Conservation (phyloP, 2,888 invertebrate species). For the Suillia variegata region DNA sequence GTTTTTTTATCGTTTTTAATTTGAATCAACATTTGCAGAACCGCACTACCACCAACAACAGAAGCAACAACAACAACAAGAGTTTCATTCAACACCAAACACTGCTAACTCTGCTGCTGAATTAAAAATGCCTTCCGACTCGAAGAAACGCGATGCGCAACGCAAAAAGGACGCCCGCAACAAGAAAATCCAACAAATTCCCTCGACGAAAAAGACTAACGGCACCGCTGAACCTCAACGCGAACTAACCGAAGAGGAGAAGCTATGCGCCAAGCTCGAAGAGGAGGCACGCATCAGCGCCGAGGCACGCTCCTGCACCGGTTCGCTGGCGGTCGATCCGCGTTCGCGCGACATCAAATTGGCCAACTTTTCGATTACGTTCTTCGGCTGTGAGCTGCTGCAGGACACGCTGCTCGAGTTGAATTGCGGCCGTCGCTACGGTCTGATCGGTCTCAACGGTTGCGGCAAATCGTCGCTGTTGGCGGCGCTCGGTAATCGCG, state of each 20-base stretch:
- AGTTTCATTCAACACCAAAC: neutral
- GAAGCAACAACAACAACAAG: neutral
- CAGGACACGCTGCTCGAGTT: slow-evolving; percentile 95
- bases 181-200: slow-evolving; percentile 63
- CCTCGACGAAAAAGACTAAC: slow-evolving; percentile 63
- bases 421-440: slow-evolving; percentile 96
- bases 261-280: slow-evolving; percentile 84
- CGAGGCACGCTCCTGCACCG: slow-evolving; percentile 92
- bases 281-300: slow-evolving; percentile 91
- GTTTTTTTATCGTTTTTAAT: neutral
- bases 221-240: slow-evolving; percentile 62
- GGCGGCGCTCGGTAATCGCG: slow-evolving; percentile 87
- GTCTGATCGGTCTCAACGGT: slow-evolving; percentile 96
- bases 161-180: slow-evolving; percentile 93
- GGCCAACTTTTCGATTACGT: slow-evolving; percentile 94
- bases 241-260: slow-evolving; percentile 67
- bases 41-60: too few species aligned
- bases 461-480: slow-evolving; percentile 97
- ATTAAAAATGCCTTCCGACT: slow-evolving; percentile 97
- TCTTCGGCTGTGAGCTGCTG: slow-evolving; percentile 95
- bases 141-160: slow-evolving; percentile 96
- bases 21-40: too few species aligned
- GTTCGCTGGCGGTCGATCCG: slow-evolving; percentile 92
- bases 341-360: slow-evolving; percentile 96
- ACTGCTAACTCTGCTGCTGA: too few species aligned